Evolutionary conservation across 64 coral and sea anemone genomes (phyloP).

Genomic region (Exaiptasia diaphana): DNA sequence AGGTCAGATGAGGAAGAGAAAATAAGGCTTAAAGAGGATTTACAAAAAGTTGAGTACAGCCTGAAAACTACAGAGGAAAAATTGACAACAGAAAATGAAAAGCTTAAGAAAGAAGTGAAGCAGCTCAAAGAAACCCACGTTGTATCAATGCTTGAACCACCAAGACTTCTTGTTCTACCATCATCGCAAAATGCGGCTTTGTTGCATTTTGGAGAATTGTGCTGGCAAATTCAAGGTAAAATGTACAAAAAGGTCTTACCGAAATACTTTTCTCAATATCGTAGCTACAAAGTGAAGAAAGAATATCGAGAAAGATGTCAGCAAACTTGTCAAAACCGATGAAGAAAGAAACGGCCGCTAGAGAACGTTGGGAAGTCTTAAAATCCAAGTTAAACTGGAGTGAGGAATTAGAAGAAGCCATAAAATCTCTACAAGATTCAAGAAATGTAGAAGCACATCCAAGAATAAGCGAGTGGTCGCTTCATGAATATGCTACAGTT

Average conservation of each 20-base stretch:
- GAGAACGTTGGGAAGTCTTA: neutral
- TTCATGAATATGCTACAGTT: no score
- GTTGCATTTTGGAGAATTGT: conserved; percentile 24
- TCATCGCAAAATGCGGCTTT: neutral
- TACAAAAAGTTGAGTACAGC: neutral
- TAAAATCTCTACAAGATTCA: conserved; percentile 13
- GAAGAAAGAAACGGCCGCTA: neutral
- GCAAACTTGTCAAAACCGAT: neutral
- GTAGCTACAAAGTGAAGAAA: conserved; percentile 34
- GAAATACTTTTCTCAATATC: neutral
- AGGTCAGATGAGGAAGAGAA: conserved; percentile 14
- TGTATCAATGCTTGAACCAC: neutral
- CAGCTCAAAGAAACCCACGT: neutral
- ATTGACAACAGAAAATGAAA: neutral
- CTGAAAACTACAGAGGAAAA: conserved; percentile 4
- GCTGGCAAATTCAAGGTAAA: conserved; percentile 11
- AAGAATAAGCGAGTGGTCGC: no score
- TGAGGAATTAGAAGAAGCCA: conserved; percentile 7
- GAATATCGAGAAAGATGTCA: neutral
- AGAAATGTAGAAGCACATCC: conserved; percentile 20
- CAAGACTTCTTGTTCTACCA: neutral
- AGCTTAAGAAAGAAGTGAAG: neutral
- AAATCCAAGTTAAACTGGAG: conserved; percentile 4
- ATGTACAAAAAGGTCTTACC: conserved; percentile 31
- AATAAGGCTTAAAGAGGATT: neutral